Evolutionary conservation across 2,113 vertebrate genomes (phyloP), one percentile per base, ranked within the genome.

Genomic region (Hymenochirus boettgeri): DNA sequence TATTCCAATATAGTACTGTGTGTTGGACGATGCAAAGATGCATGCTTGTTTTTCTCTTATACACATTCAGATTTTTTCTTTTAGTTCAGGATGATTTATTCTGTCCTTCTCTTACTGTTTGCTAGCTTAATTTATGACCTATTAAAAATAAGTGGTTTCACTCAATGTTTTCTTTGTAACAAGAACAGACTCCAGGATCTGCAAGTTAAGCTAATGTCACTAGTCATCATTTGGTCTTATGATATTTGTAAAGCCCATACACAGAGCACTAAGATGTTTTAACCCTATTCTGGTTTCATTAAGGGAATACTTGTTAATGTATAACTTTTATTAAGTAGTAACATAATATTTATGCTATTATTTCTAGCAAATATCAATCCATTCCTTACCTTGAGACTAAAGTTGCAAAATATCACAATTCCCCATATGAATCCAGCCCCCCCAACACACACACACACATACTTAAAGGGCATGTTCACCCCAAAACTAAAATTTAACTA

Each of bases 51-150:
- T 65, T 57, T 27, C 17, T 19, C 21, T 48, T 10, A 9, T 45
- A 19, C 35, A 5, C 24, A 33, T 9, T 35, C 3, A 35, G 7
- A 13, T 35, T 29, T 48, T 17, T 31, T 27, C 19, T 15, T 31
- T 13, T 18, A 48, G 17, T 61, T 23, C 17, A 15, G 39, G 17
- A 23, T 56, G 13, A 47, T 29, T 29, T n/a, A n/a, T 31, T 27
- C 48, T 37, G 37, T 11, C 33, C 15, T 13, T 35, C 33, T 3
- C 13, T 12, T 26, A 31, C 53, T 45, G 46, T 60, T 46, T 47
- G 18, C 47, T 15, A 23, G n/a, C 13, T 46, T 47, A 27, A 39
- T 39, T 57, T 37, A 50, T 66, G 54, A 57, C 63, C 63, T 48
- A 55, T 50, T 35, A 35, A 48, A 50, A 58, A 26, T n/a, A 58